phyloP scores from a whole-genome alignment of 1,140 invertebrate genomes.

The Habropoda laboriosa region DNA sequence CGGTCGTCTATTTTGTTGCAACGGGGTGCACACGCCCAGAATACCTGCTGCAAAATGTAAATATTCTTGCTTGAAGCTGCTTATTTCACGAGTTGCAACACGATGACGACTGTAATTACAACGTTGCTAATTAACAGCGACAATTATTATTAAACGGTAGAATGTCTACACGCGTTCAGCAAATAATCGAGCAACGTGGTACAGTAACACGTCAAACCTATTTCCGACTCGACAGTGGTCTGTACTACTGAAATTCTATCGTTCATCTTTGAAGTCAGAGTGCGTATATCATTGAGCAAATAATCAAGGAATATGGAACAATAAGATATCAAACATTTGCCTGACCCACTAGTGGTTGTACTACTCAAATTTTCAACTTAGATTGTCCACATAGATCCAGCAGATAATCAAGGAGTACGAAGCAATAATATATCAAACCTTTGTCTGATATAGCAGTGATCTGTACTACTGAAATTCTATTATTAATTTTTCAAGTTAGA shows the following conservation, averaged over 20 bases:
- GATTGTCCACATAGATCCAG: no score
- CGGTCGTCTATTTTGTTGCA: no score
- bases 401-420: no score
- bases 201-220: not conserved
- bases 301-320: no score
- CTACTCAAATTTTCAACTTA: no score
- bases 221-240: not conserved
- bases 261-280: not conserved
- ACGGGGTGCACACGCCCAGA: not conserved
- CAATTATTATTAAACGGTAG: constrained; percentile 19
- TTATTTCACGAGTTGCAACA: not conserved
- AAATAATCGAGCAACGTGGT: not conserved
- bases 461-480: no score
- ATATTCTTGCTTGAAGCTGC: not conserved
- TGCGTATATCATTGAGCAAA: no score
- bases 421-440: no score
- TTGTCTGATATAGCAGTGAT: no score
- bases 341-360: no score
- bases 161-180: not conserved
- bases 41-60: not conserved
- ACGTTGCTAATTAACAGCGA: constrained; percentile 20
- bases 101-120: not conserved
- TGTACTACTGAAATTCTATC: not conserved
- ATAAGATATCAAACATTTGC: no score
- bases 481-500: no score